Percentiles rank a stretch among this genome's conserved stretches.
Conservation (phyloP, 2,888 invertebrate genomes). For the Amphipyra tragopoginis region DNA sequence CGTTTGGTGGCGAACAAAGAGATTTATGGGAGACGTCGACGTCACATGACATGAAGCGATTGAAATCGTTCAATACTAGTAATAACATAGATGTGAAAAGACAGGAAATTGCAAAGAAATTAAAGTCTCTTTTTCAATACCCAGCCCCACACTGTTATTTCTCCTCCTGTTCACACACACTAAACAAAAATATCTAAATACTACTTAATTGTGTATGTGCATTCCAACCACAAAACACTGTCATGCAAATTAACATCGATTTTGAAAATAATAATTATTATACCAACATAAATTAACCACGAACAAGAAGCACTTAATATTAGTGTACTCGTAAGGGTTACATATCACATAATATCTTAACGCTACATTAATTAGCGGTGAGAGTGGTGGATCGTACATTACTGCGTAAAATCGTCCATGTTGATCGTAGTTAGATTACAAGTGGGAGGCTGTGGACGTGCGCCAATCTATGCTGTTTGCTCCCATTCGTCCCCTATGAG, state of each 20-base stretch:
- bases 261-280: slow-evolving; percentile 34
- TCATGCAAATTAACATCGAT: slow-evolving; percentile 33
- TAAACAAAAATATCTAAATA: too few relatives aligned
- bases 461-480: slow-evolving; percentile 59
- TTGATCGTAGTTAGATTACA: slow-evolving; percentile 57
- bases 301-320: slow-evolving; percentile 36
- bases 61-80: slow-evolving; percentile 25
- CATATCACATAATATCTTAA: slow-evolving; percentile 61
- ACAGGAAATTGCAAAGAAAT: not conserved
- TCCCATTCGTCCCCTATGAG: slow-evolving; percentile 42
- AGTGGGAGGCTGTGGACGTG: slow-evolving; percentile 49
- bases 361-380: slow-evolving; percentile 67
- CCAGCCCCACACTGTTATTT: too few relatives aligned
- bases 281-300: slow-evolving; percentile 31
- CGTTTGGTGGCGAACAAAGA: slow-evolving; percentile 30
- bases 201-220: too few relatives aligned
- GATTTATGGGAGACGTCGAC: slow-evolving; percentile 34
- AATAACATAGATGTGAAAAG: slow-evolving; percentile 16
- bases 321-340: slow-evolving; percentile 39
- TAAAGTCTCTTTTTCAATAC: too few relatives aligned
- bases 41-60: slow-evolving; percentile 30
- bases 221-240: too few relatives aligned
- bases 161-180: too few relatives aligned
- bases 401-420: slow-evolving; percentile 54
- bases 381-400: slow-evolving; percentile 48